Percentiles rank a stretch among this genome's conserved stretches.
Conservation (phyloP, 2,888 invertebrate species). For the Onthophagus sagittarius region DNA sequence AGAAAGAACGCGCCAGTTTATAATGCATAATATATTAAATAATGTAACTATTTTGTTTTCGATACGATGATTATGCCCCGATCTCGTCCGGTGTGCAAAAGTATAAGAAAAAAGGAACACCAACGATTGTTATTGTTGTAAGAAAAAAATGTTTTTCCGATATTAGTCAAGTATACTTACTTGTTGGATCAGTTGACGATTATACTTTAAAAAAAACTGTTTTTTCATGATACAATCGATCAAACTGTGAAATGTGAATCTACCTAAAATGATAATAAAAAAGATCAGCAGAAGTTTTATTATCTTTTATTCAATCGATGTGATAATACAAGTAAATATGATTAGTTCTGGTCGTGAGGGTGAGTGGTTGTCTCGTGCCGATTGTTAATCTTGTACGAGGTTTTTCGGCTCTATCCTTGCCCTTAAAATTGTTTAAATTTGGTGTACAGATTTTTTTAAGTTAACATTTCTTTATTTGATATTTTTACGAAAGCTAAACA, state of each 20-base stretch:
- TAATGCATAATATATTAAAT: too few species aligned
- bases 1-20: neutral
- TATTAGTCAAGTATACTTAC: neutral
- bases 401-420: too few species aligned
- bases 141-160: neutral
- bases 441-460: too few species aligned
- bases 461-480: too few species aligned
- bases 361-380: too few species aligned
- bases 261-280: conserved; percentile 12
- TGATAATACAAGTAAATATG: too few species aligned
- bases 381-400: too few species aligned
- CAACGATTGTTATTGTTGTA: conserved; percentile 37
- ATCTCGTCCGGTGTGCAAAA: neutral
- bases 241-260: conserved; percentile 12
- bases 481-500: too few species aligned
- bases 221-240: conserved; percentile 8
- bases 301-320: too few species aligned
- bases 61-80: neutral
- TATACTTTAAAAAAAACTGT: conserved; percentile 3
- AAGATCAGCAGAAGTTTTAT: neutral
- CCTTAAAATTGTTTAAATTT: too few species aligned
- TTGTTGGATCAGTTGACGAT: conserved; percentile 6
- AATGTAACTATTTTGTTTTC: too few species aligned
- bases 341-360: too few species aligned
- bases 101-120: conserved; percentile 19